Conservation (phyloP, 1,140 invertebrate genomes). For the Teleopsis dalmanni region DNA sequence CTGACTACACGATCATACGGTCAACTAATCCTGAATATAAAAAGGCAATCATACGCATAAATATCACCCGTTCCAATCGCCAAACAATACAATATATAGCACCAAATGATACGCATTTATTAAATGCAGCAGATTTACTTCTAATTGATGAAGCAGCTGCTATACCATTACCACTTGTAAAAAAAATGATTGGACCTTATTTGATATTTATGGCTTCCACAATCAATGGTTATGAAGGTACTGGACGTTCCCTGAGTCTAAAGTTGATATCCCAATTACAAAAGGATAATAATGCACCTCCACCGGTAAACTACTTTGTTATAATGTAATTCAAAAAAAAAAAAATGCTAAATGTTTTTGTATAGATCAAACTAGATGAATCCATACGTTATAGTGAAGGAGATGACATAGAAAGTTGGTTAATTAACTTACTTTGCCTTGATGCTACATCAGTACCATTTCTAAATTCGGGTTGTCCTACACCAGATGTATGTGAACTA, state of each 20-base stretch:
- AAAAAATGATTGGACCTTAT: conserved; percentile 84
- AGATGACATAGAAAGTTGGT: conserved; percentile 87
- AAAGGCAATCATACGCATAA: conserved; percentile 91
- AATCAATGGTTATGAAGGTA: conserved; percentile 98
- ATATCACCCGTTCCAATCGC: conserved; percentile 84
- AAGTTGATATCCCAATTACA: conserved; percentile 89
- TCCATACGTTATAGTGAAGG: conserved; percentile 89
- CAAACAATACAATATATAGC: conserved; percentile 98
- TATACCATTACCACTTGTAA: conserved; percentile 91
- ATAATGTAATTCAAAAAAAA: neutral
- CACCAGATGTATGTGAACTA: conserved; percentile 82
- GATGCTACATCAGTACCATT: conserved; percentile 65
- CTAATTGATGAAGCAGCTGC: conserved; percentile 99
- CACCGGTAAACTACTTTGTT: conserved; percentile 38
- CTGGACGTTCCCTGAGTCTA: conserved; percentile 88
- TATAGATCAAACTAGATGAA: conserved; percentile 73
- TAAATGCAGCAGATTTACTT: conserved; percentile 89
- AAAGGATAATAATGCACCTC: conserved; percentile 49
- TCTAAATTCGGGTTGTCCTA: conserved; percentile 70
- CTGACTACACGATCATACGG: conserved; percentile 93
- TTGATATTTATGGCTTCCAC: conserved; percentile 95
- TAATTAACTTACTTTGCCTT: conserved; percentile 86
- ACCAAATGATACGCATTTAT: conserved; percentile 79
- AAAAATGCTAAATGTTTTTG: neutral
- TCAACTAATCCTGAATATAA: conserved; percentile 95